Evolutionary conservation across 2,888 invertebrate genomes (phyloP).

Genomic region (Eupeodes latifasciatus): DNA sequence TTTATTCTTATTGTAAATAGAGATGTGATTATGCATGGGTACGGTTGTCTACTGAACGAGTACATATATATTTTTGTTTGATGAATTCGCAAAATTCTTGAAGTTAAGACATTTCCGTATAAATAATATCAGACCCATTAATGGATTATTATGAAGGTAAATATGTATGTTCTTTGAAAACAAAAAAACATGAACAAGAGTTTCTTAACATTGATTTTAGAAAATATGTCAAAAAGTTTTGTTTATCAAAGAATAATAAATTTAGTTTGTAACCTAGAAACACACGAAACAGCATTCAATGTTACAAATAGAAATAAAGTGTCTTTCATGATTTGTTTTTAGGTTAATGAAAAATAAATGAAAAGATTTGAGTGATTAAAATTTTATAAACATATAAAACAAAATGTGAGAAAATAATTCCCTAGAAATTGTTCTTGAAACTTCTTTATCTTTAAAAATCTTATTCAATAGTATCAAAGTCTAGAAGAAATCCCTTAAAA

Average conservation of each 20-base stretch:
- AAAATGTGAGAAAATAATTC: too few species aligned
- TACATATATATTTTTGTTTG: background rate
- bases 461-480: too few species aligned
- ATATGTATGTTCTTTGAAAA: background rate
- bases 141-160: constrained; percentile 12
- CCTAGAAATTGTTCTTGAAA: too few species aligned
- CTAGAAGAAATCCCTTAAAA: too few species aligned
- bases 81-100: constrained; percentile 27
- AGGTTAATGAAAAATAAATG: too few species aligned
- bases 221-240: constrained; percentile 37
- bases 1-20: constrained; percentile 3
- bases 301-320: too few species aligned
- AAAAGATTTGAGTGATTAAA: too few species aligned
- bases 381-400: too few species aligned
- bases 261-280: constrained; percentile 23
- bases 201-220: constrained; percentile 40
- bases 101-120: constrained; percentile 5
- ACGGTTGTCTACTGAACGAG: too few species aligned
- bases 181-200: background rate
- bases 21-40: constrained; percentile 12
- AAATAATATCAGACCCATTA: constrained; percentile 27
- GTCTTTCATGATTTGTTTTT: too few species aligned
- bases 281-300: background rate
- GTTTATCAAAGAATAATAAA: constrained; percentile 28
- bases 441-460: too few species aligned